Base-by-base conservation (phyloP, 2,888 invertebrate species). In the Agrotis ipsilon region DNA sequence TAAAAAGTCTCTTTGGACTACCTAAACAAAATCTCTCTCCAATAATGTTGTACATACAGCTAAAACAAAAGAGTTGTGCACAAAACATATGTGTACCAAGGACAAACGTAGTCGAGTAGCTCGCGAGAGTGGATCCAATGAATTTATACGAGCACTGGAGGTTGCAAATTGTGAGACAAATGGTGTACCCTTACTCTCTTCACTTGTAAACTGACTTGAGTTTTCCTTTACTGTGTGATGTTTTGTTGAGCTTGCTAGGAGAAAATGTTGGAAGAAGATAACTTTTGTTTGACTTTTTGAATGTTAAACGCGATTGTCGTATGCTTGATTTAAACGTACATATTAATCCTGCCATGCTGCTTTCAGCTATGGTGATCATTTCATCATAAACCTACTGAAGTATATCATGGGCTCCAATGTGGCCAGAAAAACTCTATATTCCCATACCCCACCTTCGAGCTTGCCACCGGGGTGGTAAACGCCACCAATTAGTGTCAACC, bases 141-240 rank as follows among this genome's bases (percentile, higher is more conserved):
- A 73, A 75, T 73, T 72, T 70, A 59, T 60, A 68, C 65, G 63
- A 68, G 21, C 69, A 64, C 27, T 43, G 46, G 67, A 60, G 78
- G 59, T 68, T 70, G 68, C 70, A 72, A 78, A 75, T 78, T 70
- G 72, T 64, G 45, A 73, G 43, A 63, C 57, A 81, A 81, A 71
- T 68, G 65, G 51, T 39, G 39, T 39, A 39, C 11, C 39, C 27
- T 58, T 61, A 60, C 60, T 69, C 48, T 48, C n/a, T 73, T 39
- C 27, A 39, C 62, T 73, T 39, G 43, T 63, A 48, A 54, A 63
- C 39, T 54, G n/a, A 54, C 52, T 63, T 6, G 7, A 43, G 43
- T 62, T 68, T 62, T 48, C 27, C 27, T 52, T n/a, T 24, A 13
- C 27, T 32, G 21, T 32, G 21, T 66, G 39, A 48, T 19, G 5